phyloP scores from a whole-genome alignment of 2,797 vertebrate species.

The Semaprochilodus insignis region DNA sequence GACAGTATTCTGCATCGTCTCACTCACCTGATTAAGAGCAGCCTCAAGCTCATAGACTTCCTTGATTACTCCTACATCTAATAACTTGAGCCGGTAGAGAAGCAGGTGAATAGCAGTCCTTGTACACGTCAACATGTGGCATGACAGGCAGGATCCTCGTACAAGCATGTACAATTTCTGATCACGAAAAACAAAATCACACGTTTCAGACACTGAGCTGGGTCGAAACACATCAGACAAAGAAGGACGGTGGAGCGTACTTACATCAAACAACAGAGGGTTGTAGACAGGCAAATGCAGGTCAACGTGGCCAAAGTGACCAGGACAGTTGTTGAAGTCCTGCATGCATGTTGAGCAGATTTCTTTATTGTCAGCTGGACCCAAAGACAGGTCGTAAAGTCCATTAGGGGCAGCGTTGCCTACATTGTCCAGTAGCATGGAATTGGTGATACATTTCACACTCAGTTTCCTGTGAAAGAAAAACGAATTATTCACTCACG shows the following conservation, averaged over 20 bases:
- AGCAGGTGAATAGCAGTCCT: conserved; percentile 87
- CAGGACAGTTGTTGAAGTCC: conserved; percentile 89
- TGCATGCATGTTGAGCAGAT: conserved; percentile 93
- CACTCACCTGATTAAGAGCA: conserved; percentile 82
- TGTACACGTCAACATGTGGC: conserved; percentile 87
- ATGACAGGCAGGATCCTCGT: conserved; percentile 89
- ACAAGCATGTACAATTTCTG: conserved; percentile 87
- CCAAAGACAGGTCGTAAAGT: conserved; percentile 91
- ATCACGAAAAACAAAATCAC: neutral
- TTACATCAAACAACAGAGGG: conserved; percentile 93
- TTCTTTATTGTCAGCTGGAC: conserved; percentile 89
- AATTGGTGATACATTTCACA: conserved; percentile 88
- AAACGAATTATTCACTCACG: conserved; percentile 39
- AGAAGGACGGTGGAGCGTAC: conserved; percentile 50
- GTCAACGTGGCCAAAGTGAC: conserved; percentile 92
- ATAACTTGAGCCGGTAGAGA: conserved; percentile 85
- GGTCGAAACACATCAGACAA: neutral
- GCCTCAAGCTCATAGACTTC: conserved; percentile 84
- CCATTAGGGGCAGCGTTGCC: conserved; percentile 88
- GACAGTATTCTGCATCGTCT: neutral
- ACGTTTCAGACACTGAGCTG: neutral
- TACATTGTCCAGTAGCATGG: conserved; percentile 84
- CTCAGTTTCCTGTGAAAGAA: conserved; percentile 86
- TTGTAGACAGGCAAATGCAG: conserved; percentile 93
- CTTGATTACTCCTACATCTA: conserved; percentile 85